Base-by-base conservation (phyloP, 2,113 vertebrate genomes). In the Ceratotherium simum region DNA sequence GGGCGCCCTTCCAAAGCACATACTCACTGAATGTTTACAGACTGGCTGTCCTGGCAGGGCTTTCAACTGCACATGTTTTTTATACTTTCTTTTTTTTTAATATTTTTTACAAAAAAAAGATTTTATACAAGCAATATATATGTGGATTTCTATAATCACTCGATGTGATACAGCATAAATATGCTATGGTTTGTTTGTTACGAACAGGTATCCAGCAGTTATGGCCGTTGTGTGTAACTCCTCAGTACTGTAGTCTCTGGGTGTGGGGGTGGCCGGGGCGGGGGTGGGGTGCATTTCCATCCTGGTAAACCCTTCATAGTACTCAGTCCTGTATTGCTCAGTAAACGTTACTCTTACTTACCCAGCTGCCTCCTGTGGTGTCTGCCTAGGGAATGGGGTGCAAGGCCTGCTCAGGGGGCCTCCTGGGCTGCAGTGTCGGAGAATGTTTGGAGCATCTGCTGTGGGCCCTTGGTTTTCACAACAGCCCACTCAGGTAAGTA, bases 1-100 rank as follows among this genome's bases (percentile, higher is more conserved):
- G 98, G 99, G 99, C 99, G 99, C 99, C 99, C 99, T 99, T 96
- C 98, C 98, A 99, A 99, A 99, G 99, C 99, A 99, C 99, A 99
- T 98, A 99, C 99, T 98, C 99, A 98, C 98, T 98, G 98, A 99
- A 99, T 99, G 99, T 99, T 99, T 99, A 99, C 99, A 99, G 99
- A 99, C 98, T 99, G 99, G 98, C 99, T 99, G 98, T 99, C 99
- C 98, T 97, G 99, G 99, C 99, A 98, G 99, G 99, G 99, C 99
- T 99, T 98, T 98, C 97, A 98, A 99, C 99, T 99, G 99, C 99
- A 99, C 99, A 99, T 98, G 82, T 86, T 97, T 99, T 99, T 99
- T 99, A 99, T 99, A 99, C 98, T 98, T 99, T 98, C 98, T 90
- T 95, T 95, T 97, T 98, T 98, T 98, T 96, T 20, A 98, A 98